phyloP scores from a whole-genome alignment of 2,888 invertebrate species.

The Achlya flavicornis region DNA sequence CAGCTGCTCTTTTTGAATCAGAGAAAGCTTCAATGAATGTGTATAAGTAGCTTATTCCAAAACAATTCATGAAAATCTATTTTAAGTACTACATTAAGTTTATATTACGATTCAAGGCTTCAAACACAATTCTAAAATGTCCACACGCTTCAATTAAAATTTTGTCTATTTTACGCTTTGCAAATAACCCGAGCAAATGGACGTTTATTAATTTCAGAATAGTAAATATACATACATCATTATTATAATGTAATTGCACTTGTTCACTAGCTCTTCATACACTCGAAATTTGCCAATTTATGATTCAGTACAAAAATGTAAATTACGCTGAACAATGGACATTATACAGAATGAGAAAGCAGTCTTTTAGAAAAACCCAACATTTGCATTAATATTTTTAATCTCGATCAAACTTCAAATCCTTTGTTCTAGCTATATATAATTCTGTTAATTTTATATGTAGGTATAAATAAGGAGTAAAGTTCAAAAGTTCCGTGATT shows the following conservation, averaged over 20 bases:
- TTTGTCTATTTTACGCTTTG: conserved; percentile 42
- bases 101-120: conserved; percentile 18
- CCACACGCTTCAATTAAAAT: conserved; percentile 40
- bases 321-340: conserved; percentile 10
- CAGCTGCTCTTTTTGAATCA: neutral
- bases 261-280: conserved; percentile 56
- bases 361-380: conserved; percentile 6
- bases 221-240: conserved; percentile 59
- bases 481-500: conserved; percentile 10
- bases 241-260: conserved; percentile 76
- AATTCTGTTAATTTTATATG: neutral
- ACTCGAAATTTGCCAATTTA: conserved; percentile 48
- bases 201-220: conserved; percentile 57
- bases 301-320: conserved; percentile 10
- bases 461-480: neutral
- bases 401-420: neutral
- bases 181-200: conserved; percentile 69
- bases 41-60: neutral
- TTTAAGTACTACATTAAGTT: conserved; percentile 20
- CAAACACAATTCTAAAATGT: conserved; percentile 26
- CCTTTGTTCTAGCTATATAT: neutral
- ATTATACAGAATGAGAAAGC: conserved; percentile 5
- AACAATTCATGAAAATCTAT: conserved; percentile 13
- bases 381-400: neutral
- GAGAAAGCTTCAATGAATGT: neutral